Evolutionary conservation across 2,888 invertebrate species (phyloP).

Genomic region (Omphaloscelis lunosa): DNA sequence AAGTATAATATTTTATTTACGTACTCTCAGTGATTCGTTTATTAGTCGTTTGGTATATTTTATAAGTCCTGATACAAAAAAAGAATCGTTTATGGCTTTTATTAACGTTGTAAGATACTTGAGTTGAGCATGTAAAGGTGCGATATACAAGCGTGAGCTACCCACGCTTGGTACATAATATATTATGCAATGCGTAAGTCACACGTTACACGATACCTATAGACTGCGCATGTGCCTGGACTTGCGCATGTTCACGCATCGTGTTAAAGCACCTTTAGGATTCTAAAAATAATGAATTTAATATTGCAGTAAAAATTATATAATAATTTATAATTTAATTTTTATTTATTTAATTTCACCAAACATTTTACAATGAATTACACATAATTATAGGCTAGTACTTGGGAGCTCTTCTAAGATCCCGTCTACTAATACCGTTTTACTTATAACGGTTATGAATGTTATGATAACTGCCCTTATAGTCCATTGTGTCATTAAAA

Average conservation of each 20-base stretch:
- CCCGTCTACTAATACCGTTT: too few species aligned
- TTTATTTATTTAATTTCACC: too few species aligned
- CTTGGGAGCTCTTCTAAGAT: background rate
- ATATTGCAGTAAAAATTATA: background rate
- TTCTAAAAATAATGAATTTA: background rate
- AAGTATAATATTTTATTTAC: background rate
- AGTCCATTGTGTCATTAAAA: background rate
- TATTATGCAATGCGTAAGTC: too few species aligned
- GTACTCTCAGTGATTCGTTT: background rate
- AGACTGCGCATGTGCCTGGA: background rate
- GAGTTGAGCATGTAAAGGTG: background rate
- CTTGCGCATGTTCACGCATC: background rate
- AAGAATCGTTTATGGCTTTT: too few species aligned
- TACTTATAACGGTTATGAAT: background rate
- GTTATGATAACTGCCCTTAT: background rate
- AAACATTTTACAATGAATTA: too few species aligned
- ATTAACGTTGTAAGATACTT: background rate
- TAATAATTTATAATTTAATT: background rate
- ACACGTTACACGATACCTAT: background rate
- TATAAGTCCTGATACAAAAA: background rate
- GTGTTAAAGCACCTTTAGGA: background rate
- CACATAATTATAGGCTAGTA: too few species aligned
- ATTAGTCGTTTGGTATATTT: background rate
- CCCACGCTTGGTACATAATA: too few species aligned
- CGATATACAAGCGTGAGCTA: too few species aligned